Evolutionary conservation across 2,113 vertebrate genomes (phyloP).

Genomic region (Pungitius pungitius): DNA sequence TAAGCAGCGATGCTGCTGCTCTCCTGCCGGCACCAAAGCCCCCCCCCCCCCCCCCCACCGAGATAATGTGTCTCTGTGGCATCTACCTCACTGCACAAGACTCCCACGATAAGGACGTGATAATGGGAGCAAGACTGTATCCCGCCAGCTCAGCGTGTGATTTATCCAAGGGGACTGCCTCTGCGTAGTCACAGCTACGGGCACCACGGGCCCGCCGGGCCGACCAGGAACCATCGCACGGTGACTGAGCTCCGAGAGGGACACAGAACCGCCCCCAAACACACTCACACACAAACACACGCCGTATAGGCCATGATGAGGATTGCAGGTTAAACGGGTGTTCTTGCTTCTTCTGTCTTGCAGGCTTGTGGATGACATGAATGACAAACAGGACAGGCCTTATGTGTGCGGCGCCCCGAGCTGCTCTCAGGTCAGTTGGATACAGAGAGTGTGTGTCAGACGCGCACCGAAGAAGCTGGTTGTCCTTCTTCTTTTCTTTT

Average conservation of each 20-base stretch:
- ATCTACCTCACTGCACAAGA: slow-evolving; percentile 30
- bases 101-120: slow-evolving; percentile 35
- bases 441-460: background rate
- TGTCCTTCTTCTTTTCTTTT: too few species aligned
- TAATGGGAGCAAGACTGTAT: slow-evolving; percentile 31
- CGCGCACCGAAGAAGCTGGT: background rate
- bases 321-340: slow-evolving; percentile 26
- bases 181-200: slow-evolving; percentile 6
- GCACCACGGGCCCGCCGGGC: slow-evolving; percentile 11
- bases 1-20: slow-evolving; percentile 3
- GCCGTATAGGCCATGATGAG: background rate
- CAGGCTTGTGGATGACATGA: slow-evolving; percentile 96
- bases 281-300: too few species aligned
- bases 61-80: slow-evolving; percentile 53
- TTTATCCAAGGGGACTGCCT: slow-evolving; percentile 15
- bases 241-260: background rate
- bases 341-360: slow-evolving; percentile 47
- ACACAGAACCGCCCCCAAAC: background rate
- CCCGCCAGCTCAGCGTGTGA: slow-evolving; percentile 4
- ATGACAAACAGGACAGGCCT: slow-evolving; percentile 95
- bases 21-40: slow-evolving; percentile 47
- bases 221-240: slow-evolving; percentile 3
- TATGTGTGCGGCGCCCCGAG: slow-evolving; percentile 94
- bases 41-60: too few species aligned
- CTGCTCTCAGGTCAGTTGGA: slow-evolving; percentile 94